Percentiles rank a stretch among this genome's conserved stretches.
Evolutionary conservation across 2,888 invertebrate genomes (phyloP).

Genomic region (Ligdia adustata): DNA sequence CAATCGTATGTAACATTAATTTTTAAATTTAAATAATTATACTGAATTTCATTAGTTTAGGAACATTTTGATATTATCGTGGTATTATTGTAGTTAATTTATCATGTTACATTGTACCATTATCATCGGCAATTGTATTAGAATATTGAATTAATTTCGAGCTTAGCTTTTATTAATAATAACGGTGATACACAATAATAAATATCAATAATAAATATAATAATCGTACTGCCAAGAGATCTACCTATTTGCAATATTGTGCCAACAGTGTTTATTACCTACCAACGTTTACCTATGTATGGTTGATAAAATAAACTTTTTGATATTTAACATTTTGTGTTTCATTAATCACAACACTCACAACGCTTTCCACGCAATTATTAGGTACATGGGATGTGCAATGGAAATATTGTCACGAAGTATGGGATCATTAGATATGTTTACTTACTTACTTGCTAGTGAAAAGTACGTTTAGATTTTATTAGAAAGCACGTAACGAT

Average conservation of each 20-base stretch:
- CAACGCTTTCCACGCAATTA: conserved; percentile 30
- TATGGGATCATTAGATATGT: no score
- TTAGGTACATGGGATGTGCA: not conserved
- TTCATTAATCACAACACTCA: conserved; percentile 36
- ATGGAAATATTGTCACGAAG: no score
- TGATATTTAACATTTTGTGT: conserved; percentile 59
- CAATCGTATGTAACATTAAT: conserved; percentile 15
- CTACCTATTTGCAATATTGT: conserved; percentile 63
- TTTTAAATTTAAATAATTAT: not conserved
- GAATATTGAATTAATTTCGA: conserved; percentile 34
- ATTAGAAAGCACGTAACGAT: no score
- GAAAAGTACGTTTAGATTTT: no score
- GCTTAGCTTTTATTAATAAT: conserved; percentile 44
- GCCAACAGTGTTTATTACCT: conserved; percentile 71
- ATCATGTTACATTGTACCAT: conserved; percentile 8
- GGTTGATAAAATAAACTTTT: conserved; percentile 76
- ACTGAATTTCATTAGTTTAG: conserved; percentile 22
- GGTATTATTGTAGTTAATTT: conserved; percentile 21
- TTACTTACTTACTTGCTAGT: no score
- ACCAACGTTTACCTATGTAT: no score
- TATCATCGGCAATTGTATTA: conserved; percentile 5
- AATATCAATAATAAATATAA: no score
- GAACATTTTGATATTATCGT: conserved; percentile 29
- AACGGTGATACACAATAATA: conserved; percentile 29
- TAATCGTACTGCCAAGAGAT: conserved; percentile 48